Evolutionary conservation across 2,113 vertebrate genomes (phyloP).

Genomic region (Scortum barcoo): DNA sequence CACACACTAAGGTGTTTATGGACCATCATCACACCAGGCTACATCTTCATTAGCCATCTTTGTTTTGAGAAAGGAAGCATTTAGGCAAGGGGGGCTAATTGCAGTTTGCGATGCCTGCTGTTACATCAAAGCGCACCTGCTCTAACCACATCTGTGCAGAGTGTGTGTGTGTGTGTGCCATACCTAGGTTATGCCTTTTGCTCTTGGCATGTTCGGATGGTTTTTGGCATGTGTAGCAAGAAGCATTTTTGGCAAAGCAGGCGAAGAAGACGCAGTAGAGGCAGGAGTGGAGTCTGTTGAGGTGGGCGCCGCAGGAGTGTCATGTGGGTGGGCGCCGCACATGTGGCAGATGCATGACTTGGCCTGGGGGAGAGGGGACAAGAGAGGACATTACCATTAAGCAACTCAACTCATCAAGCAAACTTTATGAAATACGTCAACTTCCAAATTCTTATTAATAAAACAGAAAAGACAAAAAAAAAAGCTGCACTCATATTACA

Average conservation of each 20-base stretch:
- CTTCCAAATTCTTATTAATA: neutral
- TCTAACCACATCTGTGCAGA: neutral
- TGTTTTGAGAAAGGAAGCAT: conserved; percentile 49
- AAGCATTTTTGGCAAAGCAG: conserved; percentile 99
- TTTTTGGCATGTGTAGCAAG: too few relatives aligned
- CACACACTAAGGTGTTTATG: neutral
- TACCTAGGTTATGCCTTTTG: conserved; percentile 98
- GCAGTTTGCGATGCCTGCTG: conserved; percentile 10
- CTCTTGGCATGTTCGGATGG: conserved; percentile 97
- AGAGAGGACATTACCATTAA: neutral
- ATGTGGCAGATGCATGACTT: conserved; percentile 84
- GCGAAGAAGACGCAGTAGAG: conserved; percentile 98
- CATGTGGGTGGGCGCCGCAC: conserved; percentile 83
- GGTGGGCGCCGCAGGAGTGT: conserved; percentile 83
- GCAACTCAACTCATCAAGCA: neutral
- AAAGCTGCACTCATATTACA: too few relatives aligned
- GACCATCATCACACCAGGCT: neutral
- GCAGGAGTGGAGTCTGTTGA: conserved; percentile 98
- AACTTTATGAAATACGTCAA: neutral
- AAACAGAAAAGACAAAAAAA: neutral
- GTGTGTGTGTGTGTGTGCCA: conserved; percentile 53
- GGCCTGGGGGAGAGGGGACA: conserved; percentile 64
- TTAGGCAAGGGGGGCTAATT: conserved; percentile 32
- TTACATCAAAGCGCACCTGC: neutral
- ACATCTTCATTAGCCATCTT: conserved; percentile 52